Base-by-base conservation (phyloP, 2,113 vertebrate species). In the Bujurquina vittata region DNA sequence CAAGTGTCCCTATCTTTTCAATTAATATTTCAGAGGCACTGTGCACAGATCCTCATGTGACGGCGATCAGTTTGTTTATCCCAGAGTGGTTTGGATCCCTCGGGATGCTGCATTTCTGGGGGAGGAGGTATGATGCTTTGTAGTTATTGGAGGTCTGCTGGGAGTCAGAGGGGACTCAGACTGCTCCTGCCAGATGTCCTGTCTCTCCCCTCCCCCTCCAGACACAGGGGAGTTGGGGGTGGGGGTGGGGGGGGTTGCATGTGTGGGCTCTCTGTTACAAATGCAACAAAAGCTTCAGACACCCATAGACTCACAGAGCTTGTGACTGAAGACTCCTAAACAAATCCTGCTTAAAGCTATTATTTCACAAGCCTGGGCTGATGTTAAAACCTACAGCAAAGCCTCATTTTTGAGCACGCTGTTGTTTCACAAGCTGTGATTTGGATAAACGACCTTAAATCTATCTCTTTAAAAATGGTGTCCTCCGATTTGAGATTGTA, bases 161-260 rank as follows among this genome's bases (percentile, higher is more conserved):
- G 81, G 80, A 81, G 84, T 84, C 23, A 7, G 72, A 62, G 57
- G 84, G 89, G 89, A 87, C 65, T 88, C 77, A 84, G 89, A 83
- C 92, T 79, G 76, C 85, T 92, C 59, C 84, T 89, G 91, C 92
- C 95, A 96, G 95, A 96, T 96, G 96, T 95, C 94, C 88, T 54
- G 77, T 86, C 77, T 76, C 62, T 84, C 88, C 92, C 92, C 75
- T 89, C 94, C 91, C 94, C 92, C 83, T 77, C 54, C 72, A 84
- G 81, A 82, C 77, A 55, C 2, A 3, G 65, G 10, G n/a, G 60
- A 75, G 58, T 77, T 20, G 26, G 65, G 58, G 20, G 29, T 22
- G 31, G 31, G 31, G 31, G 31, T 2, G 26, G 26, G 33, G 6
- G 37, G 57, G 63, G 46, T 52, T 29, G 77, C 20, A 31, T 84